Conservation (phyloP, 2,888 invertebrate species). For the Allophyes oxyacanthae region DNA sequence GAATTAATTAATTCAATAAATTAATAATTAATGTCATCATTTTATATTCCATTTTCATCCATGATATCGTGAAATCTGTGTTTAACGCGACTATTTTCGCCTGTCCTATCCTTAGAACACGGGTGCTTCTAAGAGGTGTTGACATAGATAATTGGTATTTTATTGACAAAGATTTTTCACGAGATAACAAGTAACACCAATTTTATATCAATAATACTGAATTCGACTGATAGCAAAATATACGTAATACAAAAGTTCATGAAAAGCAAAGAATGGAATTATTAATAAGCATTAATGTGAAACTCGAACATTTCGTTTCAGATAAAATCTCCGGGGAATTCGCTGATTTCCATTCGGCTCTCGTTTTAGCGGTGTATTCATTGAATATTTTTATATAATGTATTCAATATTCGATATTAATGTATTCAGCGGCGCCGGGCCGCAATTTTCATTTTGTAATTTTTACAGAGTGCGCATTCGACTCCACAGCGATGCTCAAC, state of each 20-base stretch:
- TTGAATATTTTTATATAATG: slow-evolving; percentile 86
- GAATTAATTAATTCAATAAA: too few species aligned
- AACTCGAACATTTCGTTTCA: slow-evolving; percentile 74
- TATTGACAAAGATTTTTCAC: too few species aligned
- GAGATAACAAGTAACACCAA: too few species aligned
- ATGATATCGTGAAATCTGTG: too few species aligned
- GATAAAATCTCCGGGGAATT: slow-evolving; percentile 77
- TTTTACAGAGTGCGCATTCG: slow-evolving; percentile 86
- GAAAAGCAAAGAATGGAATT: slow-evolving; percentile 59
- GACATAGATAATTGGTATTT: too few species aligned
- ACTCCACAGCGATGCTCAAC: slow-evolving; percentile 68
- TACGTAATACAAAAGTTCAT: slow-evolving; percentile 9
- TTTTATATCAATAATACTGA: neutral
- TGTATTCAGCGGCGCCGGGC: slow-evolving; percentile 86
- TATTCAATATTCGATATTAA: slow-evolving; percentile 89
- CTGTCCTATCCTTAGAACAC: too few species aligned
- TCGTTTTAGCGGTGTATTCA: slow-evolving; percentile 79
- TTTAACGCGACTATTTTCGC: too few species aligned
- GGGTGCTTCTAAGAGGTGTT: too few species aligned
- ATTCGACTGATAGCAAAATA: slow-evolving; percentile 1
- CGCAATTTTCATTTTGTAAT: slow-evolving; percentile 89
- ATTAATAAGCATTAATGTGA: slow-evolving; percentile 67
- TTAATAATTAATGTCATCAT: too few species aligned
- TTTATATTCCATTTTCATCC: too few species aligned
- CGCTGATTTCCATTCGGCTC: slow-evolving; percentile 76